Conservation (phyloP, 2,113 vertebrate genomes). For the Gymnocephalus cernua region DNA sequence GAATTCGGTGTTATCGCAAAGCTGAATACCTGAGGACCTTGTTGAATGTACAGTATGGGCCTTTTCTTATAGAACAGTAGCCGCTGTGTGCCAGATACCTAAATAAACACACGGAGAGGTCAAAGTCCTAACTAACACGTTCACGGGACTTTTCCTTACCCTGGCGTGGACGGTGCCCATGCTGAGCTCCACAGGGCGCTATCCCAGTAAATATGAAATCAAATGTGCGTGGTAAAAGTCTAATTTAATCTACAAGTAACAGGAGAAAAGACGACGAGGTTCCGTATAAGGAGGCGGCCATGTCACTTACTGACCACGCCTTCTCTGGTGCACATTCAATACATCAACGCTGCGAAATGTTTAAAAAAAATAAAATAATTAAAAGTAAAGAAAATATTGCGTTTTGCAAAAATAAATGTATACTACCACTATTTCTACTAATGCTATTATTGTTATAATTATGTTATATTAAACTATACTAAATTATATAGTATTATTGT, state of each 20-base stretch:
- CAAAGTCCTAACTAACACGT: conserved; percentile 47
- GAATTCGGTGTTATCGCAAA: background rate
- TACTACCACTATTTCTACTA: background rate
- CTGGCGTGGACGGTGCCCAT: conserved; percentile 96
- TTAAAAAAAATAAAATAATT: background rate
- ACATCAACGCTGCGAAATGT: conserved; percentile 23
- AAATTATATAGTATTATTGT: no score
- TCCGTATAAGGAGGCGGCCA: conserved; percentile 69
- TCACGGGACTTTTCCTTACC: conserved; percentile 82
- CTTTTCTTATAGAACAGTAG: conserved; percentile 5
- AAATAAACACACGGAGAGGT: conserved; percentile 68
- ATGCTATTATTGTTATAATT: background rate
- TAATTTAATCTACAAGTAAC: conserved; percentile 49
- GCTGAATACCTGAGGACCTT: background rate
- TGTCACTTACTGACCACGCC: conserved; percentile 81
- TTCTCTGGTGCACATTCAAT: conserved; percentile 47
- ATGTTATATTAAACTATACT: no score
- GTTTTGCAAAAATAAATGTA: background rate
- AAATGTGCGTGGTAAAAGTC: background rate
- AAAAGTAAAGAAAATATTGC: no score
- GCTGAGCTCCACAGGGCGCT: conserved; percentile 52
- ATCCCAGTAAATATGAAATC: conserved; percentile 1
- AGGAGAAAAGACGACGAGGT: conserved; percentile 33
- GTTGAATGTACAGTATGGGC: conserved; percentile 11
- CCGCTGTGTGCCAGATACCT: conserved; percentile 9